Conservation (phyloP, 1,140 invertebrate genomes). For the Saccostrea glomerata region DNA sequence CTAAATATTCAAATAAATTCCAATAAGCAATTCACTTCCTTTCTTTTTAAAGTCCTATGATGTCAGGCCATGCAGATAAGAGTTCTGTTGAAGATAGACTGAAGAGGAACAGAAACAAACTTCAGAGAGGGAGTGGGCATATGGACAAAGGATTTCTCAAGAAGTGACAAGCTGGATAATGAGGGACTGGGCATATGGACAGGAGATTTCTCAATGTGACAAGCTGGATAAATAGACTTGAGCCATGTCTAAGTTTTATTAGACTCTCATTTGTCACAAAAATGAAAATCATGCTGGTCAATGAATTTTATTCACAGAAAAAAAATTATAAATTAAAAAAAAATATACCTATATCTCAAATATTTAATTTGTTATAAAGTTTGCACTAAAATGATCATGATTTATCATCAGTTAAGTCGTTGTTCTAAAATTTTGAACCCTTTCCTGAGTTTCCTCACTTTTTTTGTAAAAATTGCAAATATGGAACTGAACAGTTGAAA, state of each 20-base stretch:
- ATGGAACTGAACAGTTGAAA: too few species aligned
- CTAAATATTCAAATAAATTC: too few species aligned
- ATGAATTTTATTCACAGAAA: too few species aligned
- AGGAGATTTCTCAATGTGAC: conserved; percentile 82
- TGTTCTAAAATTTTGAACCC: too few species aligned
- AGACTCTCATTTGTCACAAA: neutral
- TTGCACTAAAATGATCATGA: too few species aligned
- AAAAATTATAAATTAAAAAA: too few species aligned
- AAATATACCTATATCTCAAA: too few species aligned
- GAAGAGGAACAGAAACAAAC: conserved; percentile 89
- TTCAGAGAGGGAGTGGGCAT: conserved; percentile 84
- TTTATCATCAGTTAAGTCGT: too few species aligned
- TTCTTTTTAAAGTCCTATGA: conserved; percentile 87
- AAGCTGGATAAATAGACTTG: neutral
- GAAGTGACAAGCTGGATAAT: conserved; percentile 70
- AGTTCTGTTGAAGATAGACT: conserved; percentile 87
- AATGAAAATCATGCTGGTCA: too few species aligned
- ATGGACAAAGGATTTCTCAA: conserved; percentile 87
- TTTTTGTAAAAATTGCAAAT: too few species aligned
- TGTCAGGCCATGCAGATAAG: conserved; percentile 84
- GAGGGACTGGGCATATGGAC: conserved; percentile 86
- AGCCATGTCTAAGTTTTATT: neutral
- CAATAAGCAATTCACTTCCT: neutral
- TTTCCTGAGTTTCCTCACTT: too few species aligned
- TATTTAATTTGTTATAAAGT: too few species aligned